phyloP scores from a whole-genome alignment of 2,113 vertebrate genomes.

The Recurvirostra avosetta region DNA sequence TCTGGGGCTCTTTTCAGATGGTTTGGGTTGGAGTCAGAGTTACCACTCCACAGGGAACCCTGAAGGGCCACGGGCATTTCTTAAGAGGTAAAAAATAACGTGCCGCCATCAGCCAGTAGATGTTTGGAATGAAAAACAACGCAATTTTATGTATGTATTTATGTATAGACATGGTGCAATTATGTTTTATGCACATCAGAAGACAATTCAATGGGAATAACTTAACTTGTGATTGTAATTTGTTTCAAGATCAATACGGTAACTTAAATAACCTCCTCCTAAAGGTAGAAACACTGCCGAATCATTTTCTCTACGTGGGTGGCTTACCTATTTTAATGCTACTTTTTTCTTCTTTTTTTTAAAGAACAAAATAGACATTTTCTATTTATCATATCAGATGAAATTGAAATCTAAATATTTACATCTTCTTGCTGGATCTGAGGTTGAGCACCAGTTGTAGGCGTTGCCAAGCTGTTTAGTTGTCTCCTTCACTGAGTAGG shows the following conservation, averaged over 20 bases:
- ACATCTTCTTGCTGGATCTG: conserved; percentile 45
- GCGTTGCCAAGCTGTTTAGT: conserved; percentile 50
- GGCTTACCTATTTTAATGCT: conserved; percentile 49
- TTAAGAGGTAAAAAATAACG: neutral
- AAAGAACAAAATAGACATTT: conserved; percentile 16
- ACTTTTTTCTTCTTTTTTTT: neutral
- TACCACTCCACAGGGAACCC: neutral
- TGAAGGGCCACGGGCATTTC: neutral
- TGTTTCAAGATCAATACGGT: neutral
- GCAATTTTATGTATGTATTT: neutral
- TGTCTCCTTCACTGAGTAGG: conserved; percentile 15
- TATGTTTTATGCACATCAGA: neutral
- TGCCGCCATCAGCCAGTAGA: neutral
- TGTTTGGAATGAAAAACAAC: neutral
- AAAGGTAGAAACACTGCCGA: conserved; percentile 2
- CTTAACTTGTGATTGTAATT: neutral
- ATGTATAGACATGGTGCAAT: neutral
- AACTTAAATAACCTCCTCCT: neutral
- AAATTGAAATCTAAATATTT: conserved; percentile 68
- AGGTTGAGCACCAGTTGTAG: conserved; percentile 52
- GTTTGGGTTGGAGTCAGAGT: neutral
- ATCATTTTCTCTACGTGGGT: neutral
- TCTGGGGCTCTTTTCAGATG: neutral
- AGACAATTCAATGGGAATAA: neutral
- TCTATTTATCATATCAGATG: conserved; percentile 45